A percentile compares a stretch with the other conserved stretches of the same genome.
Conservation (phyloP, 2,888 invertebrate species). For the Ligdia adustata region DNA sequence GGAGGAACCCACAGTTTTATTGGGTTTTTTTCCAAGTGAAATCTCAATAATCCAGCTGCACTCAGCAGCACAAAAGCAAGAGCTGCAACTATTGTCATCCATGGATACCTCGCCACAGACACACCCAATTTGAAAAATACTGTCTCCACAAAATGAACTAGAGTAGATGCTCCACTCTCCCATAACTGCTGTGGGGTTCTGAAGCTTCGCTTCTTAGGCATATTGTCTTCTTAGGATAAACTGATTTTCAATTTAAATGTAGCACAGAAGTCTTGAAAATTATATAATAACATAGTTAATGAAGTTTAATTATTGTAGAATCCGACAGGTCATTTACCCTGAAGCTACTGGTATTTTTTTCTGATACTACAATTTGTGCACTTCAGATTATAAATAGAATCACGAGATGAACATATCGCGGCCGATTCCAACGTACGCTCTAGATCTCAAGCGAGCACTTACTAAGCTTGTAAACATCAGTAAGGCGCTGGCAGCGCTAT, state of each 20-base stretch:
- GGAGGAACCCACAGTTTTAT: constrained; percentile 90
- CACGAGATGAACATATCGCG: not conserved
- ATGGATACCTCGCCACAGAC: constrained; percentile 84
- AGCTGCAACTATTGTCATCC: constrained; percentile 83
- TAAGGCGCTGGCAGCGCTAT: too few relatives aligned
- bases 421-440: not conserved
- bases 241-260: not conserved
- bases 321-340: not conserved
- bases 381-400: constrained; percentile 1
- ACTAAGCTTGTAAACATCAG: not conserved
- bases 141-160: constrained; percentile 71
- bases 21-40: constrained; percentile 90
- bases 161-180: constrained; percentile 68
- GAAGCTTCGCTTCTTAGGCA: constrained; percentile 62
- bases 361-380: not conserved
- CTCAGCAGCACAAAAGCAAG: constrained; percentile 83
- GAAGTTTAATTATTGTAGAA: not conserved
- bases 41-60: constrained; percentile 85
- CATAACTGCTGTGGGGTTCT: constrained; percentile 70
- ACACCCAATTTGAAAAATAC: constrained; percentile 85
- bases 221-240: constrained; percentile 29
- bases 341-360: not conserved
- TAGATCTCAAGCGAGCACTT: not conserved
- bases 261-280: constrained; percentile 8
- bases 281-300: constrained; percentile 7